Evolutionary conservation across 2,113 vertebrate species (phyloP).

Genomic region (Symphodus melops): DNA sequence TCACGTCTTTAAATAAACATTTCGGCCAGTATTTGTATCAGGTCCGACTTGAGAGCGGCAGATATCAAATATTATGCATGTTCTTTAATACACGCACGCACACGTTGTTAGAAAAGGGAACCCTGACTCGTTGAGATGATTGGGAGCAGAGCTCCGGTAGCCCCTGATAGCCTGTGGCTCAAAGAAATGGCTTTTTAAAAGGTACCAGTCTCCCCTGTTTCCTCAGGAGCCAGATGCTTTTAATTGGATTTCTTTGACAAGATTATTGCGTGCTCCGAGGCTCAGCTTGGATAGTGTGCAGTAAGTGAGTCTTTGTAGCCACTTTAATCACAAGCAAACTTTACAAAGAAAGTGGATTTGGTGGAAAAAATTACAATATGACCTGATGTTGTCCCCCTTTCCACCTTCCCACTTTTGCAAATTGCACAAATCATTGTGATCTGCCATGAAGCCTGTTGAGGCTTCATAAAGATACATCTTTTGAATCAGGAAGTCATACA

Average conservation of each 20-base stretch:
- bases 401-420: neutral
- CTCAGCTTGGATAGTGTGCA: slow-evolving; percentile 24
- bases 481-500: neutral
- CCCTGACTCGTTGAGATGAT: slow-evolving; percentile 20
- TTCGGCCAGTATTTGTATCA: no score
- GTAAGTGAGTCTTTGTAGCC: slow-evolving; percentile 3
- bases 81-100: accelerated
- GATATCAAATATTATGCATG: neutral
- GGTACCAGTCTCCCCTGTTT: slow-evolving; percentile 51
- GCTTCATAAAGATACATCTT: neutral
- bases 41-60: neutral
- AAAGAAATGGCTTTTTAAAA: slow-evolving; percentile 58
- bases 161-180: slow-evolving; percentile 35
- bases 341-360: slow-evolving; percentile 45
- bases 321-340: slow-evolving; percentile 53
- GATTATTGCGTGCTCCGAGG: slow-evolving; percentile 49
- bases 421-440: slow-evolving; percentile 38
- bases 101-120: slow-evolving; percentile 30
- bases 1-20: neutral
- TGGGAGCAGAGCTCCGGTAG: slow-evolving; percentile 28
- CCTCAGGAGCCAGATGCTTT: slow-evolving; percentile 63
- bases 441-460: neutral
- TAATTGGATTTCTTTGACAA: slow-evolving; percentile 72
- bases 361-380: slow-evolving; percentile 48
- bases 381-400: slow-evolving; percentile 11